A percentile compares a stretch with the other conserved stretches of the same genome.
phyloP scores from a whole-genome alignment of 1,140 invertebrate genomes.

The Anagrus nilaparvatae region DNA sequence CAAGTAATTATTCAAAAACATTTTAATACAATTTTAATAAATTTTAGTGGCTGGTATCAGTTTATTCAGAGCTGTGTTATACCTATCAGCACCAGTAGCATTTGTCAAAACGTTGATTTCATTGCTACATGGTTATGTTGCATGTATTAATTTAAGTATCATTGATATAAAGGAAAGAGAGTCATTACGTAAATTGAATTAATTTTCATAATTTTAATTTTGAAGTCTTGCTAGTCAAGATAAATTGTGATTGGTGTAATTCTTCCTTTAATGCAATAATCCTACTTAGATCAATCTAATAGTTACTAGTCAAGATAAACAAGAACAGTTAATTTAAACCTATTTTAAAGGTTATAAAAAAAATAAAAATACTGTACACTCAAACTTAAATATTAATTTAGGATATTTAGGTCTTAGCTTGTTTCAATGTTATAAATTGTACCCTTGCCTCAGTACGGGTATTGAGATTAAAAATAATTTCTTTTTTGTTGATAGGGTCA shows the following conservation, averaged over 20 bases:
- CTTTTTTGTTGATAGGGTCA: too few species aligned
- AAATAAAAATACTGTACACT: too few species aligned
- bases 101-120: slow-evolving; percentile 80
- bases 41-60: slow-evolving; percentile 66
- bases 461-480: too few species aligned
- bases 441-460: too few species aligned
- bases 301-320: background rate
- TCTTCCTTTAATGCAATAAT: slow-evolving; percentile 8
- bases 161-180: slow-evolving; percentile 73
- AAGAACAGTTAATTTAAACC: background rate
- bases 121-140: slow-evolving; percentile 76
- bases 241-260: slow-evolving; percentile 22
- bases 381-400: too few species aligned
- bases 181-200: slow-evolving; percentile 26
- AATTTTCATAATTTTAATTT: slow-evolving; percentile 18
- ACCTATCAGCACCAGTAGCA: slow-evolving; percentile 69
- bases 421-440: too few species aligned
- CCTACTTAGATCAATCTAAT: background rate
- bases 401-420: too few species aligned
- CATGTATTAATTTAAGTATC: slow-evolving; percentile 69
- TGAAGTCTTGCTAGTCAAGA: slow-evolving; percentile 22
- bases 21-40: background rate
- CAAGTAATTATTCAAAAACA: background rate
- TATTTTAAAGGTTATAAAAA: too few species aligned
- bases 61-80: slow-evolving; percentile 62